Evolutionary conservation across 2,797 vertebrate species (phyloP), one percentile per base, ranked within the genome.

Genomic region (Lacerta viridis): DNA sequence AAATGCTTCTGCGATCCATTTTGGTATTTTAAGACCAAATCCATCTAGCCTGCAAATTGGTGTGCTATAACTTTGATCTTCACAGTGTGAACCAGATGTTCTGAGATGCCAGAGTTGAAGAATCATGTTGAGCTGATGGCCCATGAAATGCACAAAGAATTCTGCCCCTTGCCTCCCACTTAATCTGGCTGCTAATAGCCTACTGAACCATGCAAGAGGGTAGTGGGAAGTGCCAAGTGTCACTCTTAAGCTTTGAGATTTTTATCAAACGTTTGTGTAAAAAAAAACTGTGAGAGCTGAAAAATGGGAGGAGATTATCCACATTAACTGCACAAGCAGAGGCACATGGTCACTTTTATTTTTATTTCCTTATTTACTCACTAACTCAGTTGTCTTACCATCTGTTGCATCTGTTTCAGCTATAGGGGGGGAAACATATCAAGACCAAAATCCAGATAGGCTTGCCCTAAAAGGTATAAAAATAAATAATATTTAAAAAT

Each of bases 211-310:
- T 71, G 91, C 23, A 6, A 0, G 0, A 13, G 23, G 83, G 2
- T 81, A 85, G 41, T 7, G 46, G 33, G 46, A 33, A 75, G 9
- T 85, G 78, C 8, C n/a, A 86, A 61, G 1, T 85, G 74, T 55
- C 17, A 64, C 61, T 64, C 91, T 85, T 91, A 18, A 0, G 78
- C 92, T 92, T 90, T 89, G 7, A 90, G 89, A 18, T 84, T 82
- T 46, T 85, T 79, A 1, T 33, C 5, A 1, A 0, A 81, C 4
- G 27, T 43, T 13, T 43, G 41, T 81, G 3, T 90, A 91, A 83
- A 91, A 81, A 84, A 20, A 90, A 69, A 33, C 33, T 18, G 0
- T 64, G 9, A 77, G 59, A 43, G 71, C 82, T 76, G 66, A 72
- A 71, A 59, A 50, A 39, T 9, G 39, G 85, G 29, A 3, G 20